Evolutionary conservation across 2,797 vertebrate genomes (phyloP), one percentile per base, ranked within the genome.

Genomic region (Aeoliscus strigatus): DNA sequence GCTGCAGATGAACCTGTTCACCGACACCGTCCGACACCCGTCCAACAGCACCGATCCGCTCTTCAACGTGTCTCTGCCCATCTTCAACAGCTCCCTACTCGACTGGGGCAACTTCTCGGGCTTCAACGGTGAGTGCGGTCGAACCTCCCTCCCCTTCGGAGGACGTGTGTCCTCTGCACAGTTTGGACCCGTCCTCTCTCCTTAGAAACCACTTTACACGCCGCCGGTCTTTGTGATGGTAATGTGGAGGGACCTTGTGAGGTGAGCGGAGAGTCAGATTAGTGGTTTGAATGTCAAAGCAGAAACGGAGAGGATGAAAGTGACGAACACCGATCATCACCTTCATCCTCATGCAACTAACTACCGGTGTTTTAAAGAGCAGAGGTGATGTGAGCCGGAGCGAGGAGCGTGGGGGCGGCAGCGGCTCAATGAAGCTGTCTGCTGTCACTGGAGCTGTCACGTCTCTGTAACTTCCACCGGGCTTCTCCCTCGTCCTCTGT

Each of bases 1-100:
- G 59, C 89, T 97, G 71, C 94, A 97, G 87, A 94, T 97, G 93
- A 97, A 97, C 81, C 88, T 98, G 50, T 96, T 98, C 77, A 92
- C 91, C 0, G 93, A 97, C 77, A 92, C 90, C 31, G 61, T 94
- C 23, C 77, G 85, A 0, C 88, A 88, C 55, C 44, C 83, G 2
- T 79, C 86, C 53, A 96, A 94, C 57, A 82, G 90, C 52, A 92
- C 90, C 8, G 92, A 93, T 23, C 75, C 83, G 21, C 86, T 92
- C 75, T 88, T 86, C 64, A 88, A 87, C 45, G 65, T 81, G 75
- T 92, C 89, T 13, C 64, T 87, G 60, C 49, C 88, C 0, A 52
- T 84, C 11, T 89, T 91, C 60, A 90, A 90, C 43, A 55, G 79
- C 42, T 91, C 89, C 23, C 73, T 91, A 56, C 81, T 90, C 0